Percentiles rank a stretch among this genome's conserved stretches.
Evolutionary conservation across 2,888 invertebrate genomes (phyloP).

Genomic region (Trichopria drosophilae): DNA sequence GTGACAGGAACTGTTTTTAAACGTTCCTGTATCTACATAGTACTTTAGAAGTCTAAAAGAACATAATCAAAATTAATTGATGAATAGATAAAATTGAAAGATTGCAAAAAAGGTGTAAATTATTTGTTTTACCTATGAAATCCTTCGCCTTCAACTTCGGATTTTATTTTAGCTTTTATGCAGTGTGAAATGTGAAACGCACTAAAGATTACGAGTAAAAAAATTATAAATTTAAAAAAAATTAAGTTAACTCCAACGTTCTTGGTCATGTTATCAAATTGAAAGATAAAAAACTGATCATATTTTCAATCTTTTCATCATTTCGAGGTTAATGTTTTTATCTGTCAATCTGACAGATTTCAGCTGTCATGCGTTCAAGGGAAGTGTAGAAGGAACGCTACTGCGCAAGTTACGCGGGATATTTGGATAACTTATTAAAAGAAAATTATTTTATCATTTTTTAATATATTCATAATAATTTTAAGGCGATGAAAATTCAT

Average conservation of each 20-base stretch:
- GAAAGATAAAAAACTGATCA: neutral
- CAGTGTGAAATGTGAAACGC: slow-evolving; percentile 11
- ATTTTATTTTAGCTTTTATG: slow-evolving; percentile 38
- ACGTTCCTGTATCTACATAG: slow-evolving; percentile 38
- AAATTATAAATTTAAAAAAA: neutral
- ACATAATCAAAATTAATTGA: neutral
- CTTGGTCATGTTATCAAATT: neutral
- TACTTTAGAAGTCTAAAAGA: slow-evolving; percentile 44
- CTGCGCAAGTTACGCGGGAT: too few relatives aligned
- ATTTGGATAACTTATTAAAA: too few relatives aligned
- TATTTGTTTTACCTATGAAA: slow-evolving; percentile 51
- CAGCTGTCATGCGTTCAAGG: too few relatives aligned
- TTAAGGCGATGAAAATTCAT: too few relatives aligned
- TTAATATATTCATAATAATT: too few relatives aligned
- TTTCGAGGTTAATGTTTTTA: neutral
- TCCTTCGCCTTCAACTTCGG: slow-evolving; percentile 46
- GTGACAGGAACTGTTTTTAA: slow-evolving; percentile 41
- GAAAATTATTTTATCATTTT: too few relatives aligned
- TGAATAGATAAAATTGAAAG: slow-evolving; percentile 2
- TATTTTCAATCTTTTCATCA: neutral
- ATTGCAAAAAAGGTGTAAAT: neutral
- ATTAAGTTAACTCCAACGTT: neutral
- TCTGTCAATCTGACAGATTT: too few relatives aligned
- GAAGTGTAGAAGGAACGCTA: too few relatives aligned
- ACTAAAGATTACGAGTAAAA: slow-evolving; percentile 9